phyloP scores from a whole-genome alignment of 2,888 invertebrate species.

The Tipula lateralis region DNA sequence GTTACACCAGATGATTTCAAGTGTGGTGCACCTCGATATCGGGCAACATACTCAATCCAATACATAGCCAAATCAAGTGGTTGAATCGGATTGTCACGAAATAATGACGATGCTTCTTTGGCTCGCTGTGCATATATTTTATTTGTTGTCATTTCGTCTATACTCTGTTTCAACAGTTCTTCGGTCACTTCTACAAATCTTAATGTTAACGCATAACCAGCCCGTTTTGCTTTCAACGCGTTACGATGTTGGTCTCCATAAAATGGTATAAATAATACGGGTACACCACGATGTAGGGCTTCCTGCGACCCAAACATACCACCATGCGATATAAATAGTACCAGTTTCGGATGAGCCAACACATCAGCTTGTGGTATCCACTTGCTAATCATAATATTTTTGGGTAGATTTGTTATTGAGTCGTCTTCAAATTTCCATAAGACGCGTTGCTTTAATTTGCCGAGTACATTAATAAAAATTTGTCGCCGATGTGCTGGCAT shows the following conservation, averaged over 20 bases:
- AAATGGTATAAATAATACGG: slow-evolving; percentile 47
- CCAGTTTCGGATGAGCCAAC: slow-evolving; percentile 49
- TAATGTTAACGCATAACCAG: slow-evolving; percentile 45
- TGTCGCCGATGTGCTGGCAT: slow-evolving; percentile 46
- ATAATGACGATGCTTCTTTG: slow-evolving; percentile 43
- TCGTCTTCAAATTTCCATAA: slow-evolving; percentile 53
- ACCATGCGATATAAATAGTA: slow-evolving; percentile 50
- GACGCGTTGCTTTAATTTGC: slow-evolving; percentile 47
- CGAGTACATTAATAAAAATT: slow-evolving; percentile 48
- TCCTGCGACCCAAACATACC: slow-evolving; percentile 50
- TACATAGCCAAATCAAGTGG: slow-evolving; percentile 47
- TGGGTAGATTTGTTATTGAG: slow-evolving; percentile 43
- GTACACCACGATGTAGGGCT: slow-evolving; percentile 47
- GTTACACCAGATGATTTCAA: slow-evolving; percentile 45
- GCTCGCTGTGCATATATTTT: slow-evolving; percentile 44
- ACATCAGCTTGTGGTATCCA: slow-evolving; percentile 55
- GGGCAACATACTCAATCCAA: slow-evolving; percentile 50
- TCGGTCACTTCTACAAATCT: slow-evolving; percentile 44
- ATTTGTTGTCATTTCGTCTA: slow-evolving; percentile 46
- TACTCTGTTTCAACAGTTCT: slow-evolving; percentile 39
- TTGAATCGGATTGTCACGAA: slow-evolving; percentile 45
- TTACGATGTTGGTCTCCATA: slow-evolving; percentile 43
- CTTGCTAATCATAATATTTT: slow-evolving; percentile 50
- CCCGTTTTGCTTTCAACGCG: slow-evolving; percentile 43
- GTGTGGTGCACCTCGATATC: slow-evolving; percentile 47